Evolutionary conservation across 2,797 vertebrate species (phyloP).

Genomic region (Eupleurogrammus muticus): DNA sequence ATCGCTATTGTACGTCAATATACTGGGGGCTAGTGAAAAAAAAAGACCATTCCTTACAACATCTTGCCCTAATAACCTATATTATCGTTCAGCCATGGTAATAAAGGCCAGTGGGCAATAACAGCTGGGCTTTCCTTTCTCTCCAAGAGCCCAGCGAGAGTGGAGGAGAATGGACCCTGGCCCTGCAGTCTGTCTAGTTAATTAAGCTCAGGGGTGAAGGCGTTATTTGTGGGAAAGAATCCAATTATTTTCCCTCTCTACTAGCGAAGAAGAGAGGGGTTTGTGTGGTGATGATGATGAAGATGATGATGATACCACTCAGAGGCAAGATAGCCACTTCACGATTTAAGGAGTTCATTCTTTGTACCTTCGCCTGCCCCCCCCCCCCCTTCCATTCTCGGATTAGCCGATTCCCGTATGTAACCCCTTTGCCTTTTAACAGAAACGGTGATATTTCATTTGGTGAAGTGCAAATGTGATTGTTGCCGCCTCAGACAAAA

Average conservation of each 20-base stretch:
- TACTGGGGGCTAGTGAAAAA: constrained; percentile 34
- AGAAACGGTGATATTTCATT: constrained; percentile 66
- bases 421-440: constrained; percentile 65
- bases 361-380: constrained; percentile 56
- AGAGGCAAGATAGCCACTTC: constrained; percentile 83
- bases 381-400: constrained; percentile 22
- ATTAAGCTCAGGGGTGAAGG: constrained; percentile 90
- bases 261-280: constrained; percentile 70
- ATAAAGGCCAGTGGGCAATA: constrained; percentile 82
- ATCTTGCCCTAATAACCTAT: constrained; percentile 78
- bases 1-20: constrained; percentile 29
- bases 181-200: constrained; percentile 84
- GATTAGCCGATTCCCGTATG: constrained; percentile 74
- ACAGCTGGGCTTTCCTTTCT: constrained; percentile 77
- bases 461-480: constrained; percentile 59
- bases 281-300: constrained; percentile 74
- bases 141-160: constrained; percentile 59
- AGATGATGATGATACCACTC: constrained; percentile 81
- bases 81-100: constrained; percentile 74
- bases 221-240: constrained; percentile 91
- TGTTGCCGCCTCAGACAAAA: constrained; percentile 35
- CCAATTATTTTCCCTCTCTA: constrained; percentile 88
- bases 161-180: constrained; percentile 77
- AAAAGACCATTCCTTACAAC: constrained; percentile 68
- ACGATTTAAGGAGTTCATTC: constrained; percentile 80